Percentiles rank a stretch among this genome's conserved stretches.
Conservation (phyloP, 2,113 vertebrate genomes). For the Eleginops maclovinus region DNA sequence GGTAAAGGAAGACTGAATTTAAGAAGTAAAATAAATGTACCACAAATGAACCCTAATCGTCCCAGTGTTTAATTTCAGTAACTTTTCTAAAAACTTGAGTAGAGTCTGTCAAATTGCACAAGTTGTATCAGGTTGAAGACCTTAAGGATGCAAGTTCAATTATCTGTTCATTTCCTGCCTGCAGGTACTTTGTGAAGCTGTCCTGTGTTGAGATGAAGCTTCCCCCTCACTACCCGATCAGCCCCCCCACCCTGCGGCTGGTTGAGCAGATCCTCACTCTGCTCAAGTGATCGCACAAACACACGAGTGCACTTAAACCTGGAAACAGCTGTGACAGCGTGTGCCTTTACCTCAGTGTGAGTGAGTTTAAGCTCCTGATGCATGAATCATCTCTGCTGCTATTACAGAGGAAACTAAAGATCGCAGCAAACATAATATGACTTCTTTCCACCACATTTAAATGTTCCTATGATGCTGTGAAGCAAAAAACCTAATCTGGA, state of each 20-base stretch:
- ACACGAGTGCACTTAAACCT: neutral
- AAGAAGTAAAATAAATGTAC: too few relatives aligned
- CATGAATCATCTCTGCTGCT: neutral
- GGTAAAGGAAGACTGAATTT: too few relatives aligned
- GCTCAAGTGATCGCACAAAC: conserved; percentile 44
- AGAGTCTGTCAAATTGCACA: neutral
- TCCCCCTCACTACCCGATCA: conserved; percentile 81
- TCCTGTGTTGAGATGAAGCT: conserved; percentile 76
- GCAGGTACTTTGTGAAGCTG: conserved; percentile 84
- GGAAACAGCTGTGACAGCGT: neutral
- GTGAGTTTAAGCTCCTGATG: neutral
- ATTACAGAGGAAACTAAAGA: neutral
- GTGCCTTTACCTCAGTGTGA: conserved; percentile 37
- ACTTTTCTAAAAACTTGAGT: neutral
- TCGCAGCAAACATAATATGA: neutral
- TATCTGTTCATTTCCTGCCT: neutral
- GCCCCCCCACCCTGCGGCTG: conserved; percentile 68
- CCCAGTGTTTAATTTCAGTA: too few relatives aligned
- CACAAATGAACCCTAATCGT: too few relatives aligned
- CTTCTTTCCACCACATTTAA: neutral
- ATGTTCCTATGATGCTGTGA: neutral
- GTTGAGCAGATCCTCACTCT: conserved; percentile 75
- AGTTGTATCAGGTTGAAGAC: too few relatives aligned
- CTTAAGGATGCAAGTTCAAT: too few relatives aligned
- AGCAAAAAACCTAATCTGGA: neutral